Conservation (phyloP, 2,797 vertebrate genomes). For the Tenualosa thibaudeaui region DNA sequence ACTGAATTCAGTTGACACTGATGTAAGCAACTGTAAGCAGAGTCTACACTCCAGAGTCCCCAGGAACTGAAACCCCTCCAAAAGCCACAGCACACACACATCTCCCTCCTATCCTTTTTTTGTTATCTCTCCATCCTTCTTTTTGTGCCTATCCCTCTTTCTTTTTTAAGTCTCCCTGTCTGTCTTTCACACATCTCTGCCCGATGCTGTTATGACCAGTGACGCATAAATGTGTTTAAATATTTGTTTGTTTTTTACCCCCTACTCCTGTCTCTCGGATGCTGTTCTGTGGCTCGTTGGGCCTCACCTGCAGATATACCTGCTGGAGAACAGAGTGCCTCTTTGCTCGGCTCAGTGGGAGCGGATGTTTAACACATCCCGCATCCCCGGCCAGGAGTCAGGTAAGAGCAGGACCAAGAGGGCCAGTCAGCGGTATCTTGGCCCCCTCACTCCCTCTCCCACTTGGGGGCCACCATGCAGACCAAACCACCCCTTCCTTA, state of each 20-base stretch:
- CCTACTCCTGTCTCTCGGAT: slow-evolving; percentile 22
- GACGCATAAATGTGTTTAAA: slow-evolving; percentile 57
- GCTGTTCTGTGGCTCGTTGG: slow-evolving; percentile 27
- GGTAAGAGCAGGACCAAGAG: slow-evolving; percentile 79
- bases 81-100: neutral
- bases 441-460: slow-evolving; percentile 24
- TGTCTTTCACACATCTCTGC: slow-evolving; percentile 49
- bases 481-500: neutral
- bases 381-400: slow-evolving; percentile 89
- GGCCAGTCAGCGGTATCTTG: neutral
- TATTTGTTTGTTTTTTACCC: slow-evolving; percentile 64
- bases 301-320: slow-evolving; percentile 78
- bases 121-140: neutral
- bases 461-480: slow-evolving; percentile 43
- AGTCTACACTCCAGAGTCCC: neutral
- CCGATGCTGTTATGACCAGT: slow-evolving; percentile 49
- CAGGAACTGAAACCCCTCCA: neutral
- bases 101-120: neutral
- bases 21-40: neutral
- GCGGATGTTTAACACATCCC: slow-evolving; percentile 94
- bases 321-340: slow-evolving; percentile 90
- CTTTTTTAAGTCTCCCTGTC: slow-evolving; percentile 22
- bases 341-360: slow-evolving; percentile 99
- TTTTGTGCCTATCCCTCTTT: neutral
- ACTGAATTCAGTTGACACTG: too few relatives aligned